Percentiles rank a stretch among this genome's conserved stretches.
These are phyloP conservation scores for Ptychobarbus kaznakovi DNA, from an alignment of 2,797 vertebrate genomes.

Conservation along the genomic window DNA sequence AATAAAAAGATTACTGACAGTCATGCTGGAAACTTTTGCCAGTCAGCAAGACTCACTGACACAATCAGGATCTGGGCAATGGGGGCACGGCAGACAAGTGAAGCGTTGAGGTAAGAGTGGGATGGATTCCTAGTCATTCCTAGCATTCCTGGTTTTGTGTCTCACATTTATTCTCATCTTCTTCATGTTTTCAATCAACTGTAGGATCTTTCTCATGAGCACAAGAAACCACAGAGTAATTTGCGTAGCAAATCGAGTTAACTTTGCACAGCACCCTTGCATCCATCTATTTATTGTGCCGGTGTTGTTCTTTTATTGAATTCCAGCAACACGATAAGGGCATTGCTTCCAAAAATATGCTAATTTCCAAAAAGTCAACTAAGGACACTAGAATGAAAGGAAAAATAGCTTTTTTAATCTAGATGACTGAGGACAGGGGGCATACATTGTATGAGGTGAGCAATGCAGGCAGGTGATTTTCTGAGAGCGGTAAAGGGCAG, in stretches of 20 bases:
- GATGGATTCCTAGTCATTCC: conserved; percentile 46
- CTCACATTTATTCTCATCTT: conserved; percentile 48
- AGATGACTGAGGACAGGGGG: conserved; percentile 34
- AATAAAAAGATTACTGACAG: not conserved
- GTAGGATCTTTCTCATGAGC: conserved; percentile 55
- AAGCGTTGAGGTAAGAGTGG: conserved; percentile 49
- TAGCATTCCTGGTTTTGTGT: conserved; percentile 55
- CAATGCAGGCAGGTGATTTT: conserved; percentile 50
- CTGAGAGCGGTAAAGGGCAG: conserved; percentile 26
- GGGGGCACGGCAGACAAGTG: conserved; percentile 14
- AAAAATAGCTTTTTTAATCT: conserved; percentile 27
- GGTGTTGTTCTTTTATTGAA: conserved; percentile 29
- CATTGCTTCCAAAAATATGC: conserved; percentile 18
- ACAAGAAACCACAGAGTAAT: conserved; percentile 53
- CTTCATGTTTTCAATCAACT: conserved; percentile 55
- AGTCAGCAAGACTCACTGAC: not conserved
- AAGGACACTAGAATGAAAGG: conserved; percentile 26
- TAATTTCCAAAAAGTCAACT: conserved; percentile 37
- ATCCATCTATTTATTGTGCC: conserved; percentile 27
- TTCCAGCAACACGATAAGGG: conserved; percentile 44
- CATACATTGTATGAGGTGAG: conserved; percentile 29
- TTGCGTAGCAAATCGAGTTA: conserved; percentile 51
- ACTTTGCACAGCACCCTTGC: conserved; percentile 37
- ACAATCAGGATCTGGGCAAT: not conserved
- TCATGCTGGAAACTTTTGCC: not conserved